phyloP scores from a whole-genome alignment of 2,888 invertebrate genomes.

The Physocephala rufipes region DNA sequence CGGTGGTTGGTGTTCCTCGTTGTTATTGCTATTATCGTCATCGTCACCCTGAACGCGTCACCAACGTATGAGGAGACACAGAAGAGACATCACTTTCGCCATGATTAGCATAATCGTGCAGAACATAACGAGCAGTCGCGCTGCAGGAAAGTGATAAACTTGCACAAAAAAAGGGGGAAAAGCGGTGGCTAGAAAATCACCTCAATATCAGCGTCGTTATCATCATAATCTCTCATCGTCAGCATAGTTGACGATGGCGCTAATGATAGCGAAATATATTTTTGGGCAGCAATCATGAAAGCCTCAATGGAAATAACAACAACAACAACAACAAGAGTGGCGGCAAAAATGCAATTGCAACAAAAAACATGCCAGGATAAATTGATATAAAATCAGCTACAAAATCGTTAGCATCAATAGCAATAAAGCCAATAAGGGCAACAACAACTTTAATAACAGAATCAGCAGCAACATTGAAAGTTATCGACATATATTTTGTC shows the following conservation, averaged over 20 bases:
- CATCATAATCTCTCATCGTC: conserved; percentile 1
- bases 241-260: neutral
- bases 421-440: no score
- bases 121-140: conserved; percentile 24
- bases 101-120: conserved; percentile 36
- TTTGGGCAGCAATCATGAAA: neutral
- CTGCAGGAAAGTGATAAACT: conserved; percentile 22
- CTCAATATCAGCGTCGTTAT: conserved; percentile 41
- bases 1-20: neutral
- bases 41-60: neutral
- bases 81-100: conserved; percentile 24
- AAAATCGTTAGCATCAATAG: neutral
- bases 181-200: conserved; percentile 44
- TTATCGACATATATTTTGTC: neutral
- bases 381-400: no score
- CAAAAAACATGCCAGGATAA: no score
- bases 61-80: conserved; percentile 19
- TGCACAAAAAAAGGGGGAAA: conserved; percentile 40
- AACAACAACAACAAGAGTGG: neutral
- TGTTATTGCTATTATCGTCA: no score
- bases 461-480: conserved; percentile 7
- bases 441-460: neutral
- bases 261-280: neutral
- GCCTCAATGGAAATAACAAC: neutral
- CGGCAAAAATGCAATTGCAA: neutral